A percentile compares a stretch with the other conserved stretches of the same genome.
Conservation (phyloP, 2,888 invertebrate species). For the Heteropelma amictum region DNA sequence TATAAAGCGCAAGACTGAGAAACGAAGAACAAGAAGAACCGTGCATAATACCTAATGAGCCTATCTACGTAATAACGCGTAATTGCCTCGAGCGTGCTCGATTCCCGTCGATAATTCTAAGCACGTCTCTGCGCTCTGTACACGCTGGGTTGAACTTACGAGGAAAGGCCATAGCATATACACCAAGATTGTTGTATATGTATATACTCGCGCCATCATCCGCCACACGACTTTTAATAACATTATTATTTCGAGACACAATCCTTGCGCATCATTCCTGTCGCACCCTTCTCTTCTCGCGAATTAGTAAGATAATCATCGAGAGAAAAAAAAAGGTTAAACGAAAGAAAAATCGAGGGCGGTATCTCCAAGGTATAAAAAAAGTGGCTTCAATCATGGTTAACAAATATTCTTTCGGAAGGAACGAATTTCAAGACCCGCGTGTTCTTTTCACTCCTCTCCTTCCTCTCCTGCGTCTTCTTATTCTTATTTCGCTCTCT, state of each 20-base stretch:
- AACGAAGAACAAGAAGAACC: constrained; percentile 64
- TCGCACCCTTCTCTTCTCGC: constrained; percentile 19
- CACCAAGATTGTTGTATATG: constrained; percentile 46
- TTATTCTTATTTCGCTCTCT: background rate
- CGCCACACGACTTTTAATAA: constrained; percentile 52
- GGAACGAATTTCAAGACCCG: constrained; percentile 36
- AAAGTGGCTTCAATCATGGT: constrained; percentile 1
- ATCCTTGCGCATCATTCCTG: background rate
- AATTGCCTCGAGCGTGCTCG: constrained; percentile 69
- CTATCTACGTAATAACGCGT: constrained; percentile 72
- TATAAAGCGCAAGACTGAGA: constrained; percentile 47
- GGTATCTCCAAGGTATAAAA: constrained; percentile 19
- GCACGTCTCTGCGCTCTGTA: constrained; percentile 61
- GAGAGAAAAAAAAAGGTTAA: background rate
- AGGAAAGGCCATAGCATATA: constrained; percentile 53
- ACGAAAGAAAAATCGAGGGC: background rate
- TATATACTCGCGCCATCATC: constrained; percentile 32
- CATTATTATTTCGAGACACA: constrained; percentile 52
- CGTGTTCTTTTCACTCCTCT: background rate
- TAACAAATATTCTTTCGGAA: constrained; percentile 42
- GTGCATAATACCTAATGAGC: constrained; percentile 73
- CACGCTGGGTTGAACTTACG: constrained; percentile 56
- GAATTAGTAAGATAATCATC: constrained; percentile 36
- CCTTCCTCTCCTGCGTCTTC: background rate
- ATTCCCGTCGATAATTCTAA: constrained; percentile 70